Evolutionary conservation across 2,797 vertebrate species (phyloP), one percentile per base, ranked within the genome.

Genomic region (Pelochelys cantorii): DNA sequence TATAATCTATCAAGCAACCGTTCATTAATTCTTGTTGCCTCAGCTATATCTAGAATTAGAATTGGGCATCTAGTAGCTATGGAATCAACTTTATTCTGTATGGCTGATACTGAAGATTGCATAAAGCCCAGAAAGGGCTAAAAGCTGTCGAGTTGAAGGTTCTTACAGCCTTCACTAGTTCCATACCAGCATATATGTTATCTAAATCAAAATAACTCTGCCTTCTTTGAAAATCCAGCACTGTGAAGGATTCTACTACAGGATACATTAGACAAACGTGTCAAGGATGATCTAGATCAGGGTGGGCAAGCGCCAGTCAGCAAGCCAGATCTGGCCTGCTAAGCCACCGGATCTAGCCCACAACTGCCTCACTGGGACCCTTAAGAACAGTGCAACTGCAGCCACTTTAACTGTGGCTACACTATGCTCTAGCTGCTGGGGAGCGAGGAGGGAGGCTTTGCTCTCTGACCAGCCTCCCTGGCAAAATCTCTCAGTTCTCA

Each of bases 171-270:
- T 34, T 68, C 62, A 68, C n/a, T 5, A n/a, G 10, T 37, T 29
- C 53, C 78, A 53, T 57, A 60, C 29, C n/a, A 17, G 7, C 6
- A n/a, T 81, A 37, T 37, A 11, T 25, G 25, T 78, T 90, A 71
- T 22, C 7, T 68, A 9, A 22, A 17, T 68, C 65, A 68, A 20
- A 34, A 34, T 68, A 68, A 17, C 4, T 4, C 7, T 15, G 7
- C 11, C 22, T 79, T n/a, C 56, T 62, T 57, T 79, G 48, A 15
- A 56, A 75, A 56, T 31, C 13, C n/a, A 42, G 42, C 60, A 74
- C 37, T 20, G n/a, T 0, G 0, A 48, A 79, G 83, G 9, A 84
- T 3, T 53, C 14, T 42, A 17, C 53, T 42, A 31, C 1, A 1
- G 42, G 42, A 42, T 42, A 5, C 42, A 42, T 42, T 42, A 42